Conservation (phyloP, 2,888 invertebrate species). For the Nebria brevicollis region DNA sequence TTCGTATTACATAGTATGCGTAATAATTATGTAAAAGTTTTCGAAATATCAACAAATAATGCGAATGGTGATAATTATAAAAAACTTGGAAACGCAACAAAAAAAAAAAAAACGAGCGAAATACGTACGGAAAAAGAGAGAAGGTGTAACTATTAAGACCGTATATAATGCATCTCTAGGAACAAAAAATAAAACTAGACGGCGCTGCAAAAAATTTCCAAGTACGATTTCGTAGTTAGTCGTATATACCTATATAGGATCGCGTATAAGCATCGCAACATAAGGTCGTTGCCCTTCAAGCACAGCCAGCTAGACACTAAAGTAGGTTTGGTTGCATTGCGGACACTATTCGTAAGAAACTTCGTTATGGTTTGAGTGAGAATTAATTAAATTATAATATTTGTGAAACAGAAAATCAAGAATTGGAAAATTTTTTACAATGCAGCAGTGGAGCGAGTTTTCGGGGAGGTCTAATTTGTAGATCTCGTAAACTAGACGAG, state of each 20-base stretch:
- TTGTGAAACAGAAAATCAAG: too few species aligned
- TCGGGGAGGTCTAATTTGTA: background rate
- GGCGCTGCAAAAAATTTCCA: background rate
- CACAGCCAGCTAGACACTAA: constrained; percentile 24
- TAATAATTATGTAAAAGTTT: too few species aligned
- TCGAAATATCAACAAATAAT: background rate
- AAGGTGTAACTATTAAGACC: constrained; percentile 4
- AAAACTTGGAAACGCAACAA: background rate
- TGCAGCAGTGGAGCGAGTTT: background rate
- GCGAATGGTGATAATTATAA: background rate
- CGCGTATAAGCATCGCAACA: constrained; percentile 15
- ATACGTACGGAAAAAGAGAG: background rate
- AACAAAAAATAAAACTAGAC: constrained; percentile 15
- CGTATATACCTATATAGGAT: background rate
- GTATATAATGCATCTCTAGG: constrained; percentile 6
- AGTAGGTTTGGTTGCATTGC: constrained; percentile 19
- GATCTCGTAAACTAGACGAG: background rate
- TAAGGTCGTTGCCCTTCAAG: constrained; percentile 33
- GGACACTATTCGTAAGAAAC: constrained; percentile 19
- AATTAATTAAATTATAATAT: background rate
- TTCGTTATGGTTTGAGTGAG: background rate
- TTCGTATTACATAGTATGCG: too few species aligned
- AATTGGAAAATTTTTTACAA: background rate
- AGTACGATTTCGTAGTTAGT: background rate
- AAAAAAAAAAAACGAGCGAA: background rate